phyloP scores from a whole-genome alignment of 1,140 invertebrate genomes.

The Bilobella aurantiaca region DNA sequence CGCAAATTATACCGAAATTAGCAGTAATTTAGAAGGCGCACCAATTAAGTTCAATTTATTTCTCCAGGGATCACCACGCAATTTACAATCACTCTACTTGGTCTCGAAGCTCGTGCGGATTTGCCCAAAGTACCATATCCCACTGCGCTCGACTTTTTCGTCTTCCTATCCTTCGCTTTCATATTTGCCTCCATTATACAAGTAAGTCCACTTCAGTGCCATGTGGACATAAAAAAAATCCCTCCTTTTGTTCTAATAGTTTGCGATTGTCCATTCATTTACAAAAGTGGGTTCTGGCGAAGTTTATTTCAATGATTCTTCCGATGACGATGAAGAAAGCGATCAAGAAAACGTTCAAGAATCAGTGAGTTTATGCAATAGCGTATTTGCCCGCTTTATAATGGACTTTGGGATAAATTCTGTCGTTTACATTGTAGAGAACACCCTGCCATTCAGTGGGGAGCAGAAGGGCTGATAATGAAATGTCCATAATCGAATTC shows the following conservation, averaged over 20 bases:
- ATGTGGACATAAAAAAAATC: neutral
- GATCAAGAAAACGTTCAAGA: conserved; percentile 43
- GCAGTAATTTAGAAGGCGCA: neutral
- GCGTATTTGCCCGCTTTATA: neutral
- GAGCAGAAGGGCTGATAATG: too few relatives aligned
- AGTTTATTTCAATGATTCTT: conserved; percentile 61
- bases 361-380: neutral
- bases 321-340: conserved; percentile 47
- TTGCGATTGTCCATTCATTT: conserved; percentile 78
- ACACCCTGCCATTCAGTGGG: too few relatives aligned
- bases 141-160: conserved; percentile 76
- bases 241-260: conserved; percentile 43
- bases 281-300: conserved; percentile 81
- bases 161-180: conserved; percentile 74
- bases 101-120: conserved; percentile 71
- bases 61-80: conserved; percentile 68
- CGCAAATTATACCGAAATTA: too few relatives aligned
- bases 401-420: too few relatives aligned
- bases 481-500: conserved; percentile 33
- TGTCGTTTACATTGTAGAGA: too few relatives aligned
- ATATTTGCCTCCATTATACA: conserved; percentile 78
- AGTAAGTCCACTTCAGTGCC: too few relatives aligned
- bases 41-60: neutral
- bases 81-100: conserved; percentile 78
- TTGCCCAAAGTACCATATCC: conserved; percentile 77